These are phyloP conservation scores for Macrobrachium rosenbergii DNA, from an alignment of 1,140 invertebrate species.

Conservation along the genomic window DNA sequence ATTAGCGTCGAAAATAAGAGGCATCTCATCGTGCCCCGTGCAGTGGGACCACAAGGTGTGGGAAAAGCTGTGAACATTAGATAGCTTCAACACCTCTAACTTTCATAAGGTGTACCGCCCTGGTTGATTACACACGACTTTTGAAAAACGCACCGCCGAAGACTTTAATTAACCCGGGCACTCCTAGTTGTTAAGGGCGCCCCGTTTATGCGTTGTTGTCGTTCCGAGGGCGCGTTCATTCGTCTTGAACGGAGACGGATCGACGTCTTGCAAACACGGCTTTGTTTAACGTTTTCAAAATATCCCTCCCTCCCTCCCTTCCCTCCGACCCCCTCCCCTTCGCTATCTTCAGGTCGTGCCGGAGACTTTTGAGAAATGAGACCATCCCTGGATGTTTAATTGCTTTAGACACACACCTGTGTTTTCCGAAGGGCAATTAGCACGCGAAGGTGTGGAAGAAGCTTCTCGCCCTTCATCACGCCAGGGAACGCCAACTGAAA, in stretches of 20 bases:
- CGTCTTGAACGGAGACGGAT: constrained; percentile 38
- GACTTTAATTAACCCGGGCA: constrained; percentile 35
- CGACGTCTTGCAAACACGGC: background rate
- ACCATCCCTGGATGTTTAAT: constrained; percentile 35
- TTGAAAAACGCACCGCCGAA: constrained; percentile 37
- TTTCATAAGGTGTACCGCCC: constrained; percentile 48
- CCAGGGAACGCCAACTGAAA: too few species aligned
- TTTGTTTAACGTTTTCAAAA: constrained; percentile 22
- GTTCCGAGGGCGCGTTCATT: constrained; percentile 19
- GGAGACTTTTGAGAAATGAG: constrained; percentile 45
- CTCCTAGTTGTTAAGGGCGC: constrained; percentile 20
- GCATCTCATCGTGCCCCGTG: constrained; percentile 12
- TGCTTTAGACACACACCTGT: constrained; percentile 18
- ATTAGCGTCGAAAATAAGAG: background rate
- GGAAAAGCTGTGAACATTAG: constrained; percentile 49
- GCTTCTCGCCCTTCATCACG: too few species aligned
- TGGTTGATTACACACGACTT: constrained; percentile 51
- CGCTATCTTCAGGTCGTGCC: constrained; percentile 19
- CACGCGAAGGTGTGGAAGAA: too few species aligned
- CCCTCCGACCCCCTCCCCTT: background rate
- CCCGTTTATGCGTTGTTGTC: background rate
- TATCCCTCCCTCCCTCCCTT: background rate
- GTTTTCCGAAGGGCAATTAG: background rate
- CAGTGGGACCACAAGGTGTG: constrained; percentile 32
- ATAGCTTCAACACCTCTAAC: constrained; percentile 54